Percentiles rank a stretch among this genome's conserved stretches.
These are phyloP conservation scores for Brachionus koreanus DNA, from an alignment of 1,140 invertebrate genomes.

Conservation along the genomic window DNA sequence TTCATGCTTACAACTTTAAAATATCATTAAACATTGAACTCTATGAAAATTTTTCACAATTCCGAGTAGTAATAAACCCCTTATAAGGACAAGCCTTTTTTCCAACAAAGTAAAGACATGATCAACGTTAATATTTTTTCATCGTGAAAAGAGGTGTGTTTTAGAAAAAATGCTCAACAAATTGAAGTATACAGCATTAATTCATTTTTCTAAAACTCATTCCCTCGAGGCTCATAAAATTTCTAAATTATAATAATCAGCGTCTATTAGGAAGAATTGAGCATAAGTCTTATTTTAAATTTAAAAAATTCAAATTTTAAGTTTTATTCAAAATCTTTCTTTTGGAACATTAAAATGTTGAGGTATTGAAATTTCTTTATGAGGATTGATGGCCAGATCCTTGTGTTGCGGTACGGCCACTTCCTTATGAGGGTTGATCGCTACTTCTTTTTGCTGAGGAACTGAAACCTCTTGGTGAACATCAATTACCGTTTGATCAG, in stretches of 20 bases:
- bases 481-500: neutral
- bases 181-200: neutral
- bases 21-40: neutral
- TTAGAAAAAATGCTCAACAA: neutral
- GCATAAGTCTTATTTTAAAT: neutral
- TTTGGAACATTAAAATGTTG: neutral
- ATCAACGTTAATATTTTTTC: neutral
- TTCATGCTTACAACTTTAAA: neutral
- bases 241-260: neutral
- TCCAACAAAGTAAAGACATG: neutral
- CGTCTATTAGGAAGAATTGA: neutral
- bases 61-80: neutral
- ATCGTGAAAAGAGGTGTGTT: neutral
- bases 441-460: slow-evolving; percentile 23
- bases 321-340: neutral
- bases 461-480: neutral
- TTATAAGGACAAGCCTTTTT: neutral
- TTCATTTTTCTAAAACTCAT: neutral
- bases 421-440: neutral
- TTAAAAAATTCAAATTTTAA: neutral
- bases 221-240: neutral
- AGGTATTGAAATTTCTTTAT: neutral
- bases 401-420: neutral
- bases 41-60: neutral
- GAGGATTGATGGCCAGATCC: neutral